Evolutionary conservation across 2,797 vertebrate genomes (phyloP).

Genomic region (Helicolenus hilgendorfi): DNA sequence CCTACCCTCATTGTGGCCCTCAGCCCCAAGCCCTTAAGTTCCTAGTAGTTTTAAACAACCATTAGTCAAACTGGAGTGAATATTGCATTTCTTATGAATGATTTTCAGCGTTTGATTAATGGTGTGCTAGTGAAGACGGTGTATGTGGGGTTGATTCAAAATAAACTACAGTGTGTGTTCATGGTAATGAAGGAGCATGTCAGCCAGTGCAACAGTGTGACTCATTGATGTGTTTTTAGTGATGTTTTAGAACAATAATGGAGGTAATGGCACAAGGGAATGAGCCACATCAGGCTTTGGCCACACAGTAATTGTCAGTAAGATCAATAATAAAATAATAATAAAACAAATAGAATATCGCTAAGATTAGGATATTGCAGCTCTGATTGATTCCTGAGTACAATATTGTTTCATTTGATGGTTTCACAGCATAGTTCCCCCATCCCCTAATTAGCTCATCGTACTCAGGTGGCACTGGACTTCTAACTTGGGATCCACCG

Average conservation of each 20-base stretch:
- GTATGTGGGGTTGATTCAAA: background rate
- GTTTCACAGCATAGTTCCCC: background rate
- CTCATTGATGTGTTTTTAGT: background rate
- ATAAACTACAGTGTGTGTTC: background rate
- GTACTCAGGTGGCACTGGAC: background rate
- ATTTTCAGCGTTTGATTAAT: background rate
- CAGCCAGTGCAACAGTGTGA: background rate
- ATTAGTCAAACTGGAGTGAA: background rate
- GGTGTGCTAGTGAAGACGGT: background rate
- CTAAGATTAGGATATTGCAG: too few species aligned
- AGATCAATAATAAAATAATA: background rate
- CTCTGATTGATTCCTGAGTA: background rate
- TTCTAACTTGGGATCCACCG: too few species aligned
- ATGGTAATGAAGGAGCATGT: background rate
- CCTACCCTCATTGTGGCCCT: too few species aligned
- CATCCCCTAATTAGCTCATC: background rate
- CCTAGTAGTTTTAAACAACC: too few species aligned
- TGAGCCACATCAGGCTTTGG: background rate
- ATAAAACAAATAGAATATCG: too few species aligned
- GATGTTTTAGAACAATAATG: background rate
- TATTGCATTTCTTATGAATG: background rate
- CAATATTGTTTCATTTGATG: background rate
- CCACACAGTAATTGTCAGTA: background rate
- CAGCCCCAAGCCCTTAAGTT: too few species aligned
- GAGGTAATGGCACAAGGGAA: background rate